Evolutionary conservation across 2,888 invertebrate genomes (phyloP), one percentile per base, ranked within the genome.

Genomic region (Luffia ferchaultella): DNA sequence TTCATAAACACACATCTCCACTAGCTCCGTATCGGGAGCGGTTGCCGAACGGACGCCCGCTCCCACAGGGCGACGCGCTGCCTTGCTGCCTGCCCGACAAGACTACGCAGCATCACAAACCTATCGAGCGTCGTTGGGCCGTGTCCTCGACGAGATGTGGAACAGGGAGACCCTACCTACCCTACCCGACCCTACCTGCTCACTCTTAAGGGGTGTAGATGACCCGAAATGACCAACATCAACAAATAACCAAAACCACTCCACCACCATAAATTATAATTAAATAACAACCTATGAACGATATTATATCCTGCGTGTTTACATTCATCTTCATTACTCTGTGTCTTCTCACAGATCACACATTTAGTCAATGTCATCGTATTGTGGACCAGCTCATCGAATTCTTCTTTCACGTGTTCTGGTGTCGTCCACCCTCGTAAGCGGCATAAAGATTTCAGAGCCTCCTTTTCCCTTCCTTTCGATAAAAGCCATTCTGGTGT

Each of bases 401-500:
- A 84, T 55, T 86, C 86, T 15, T 82, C 72, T 15, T 67, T 67
- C 1, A 87, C 85, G 18, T 75, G 72, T 2, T 80, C 75, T 1
- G 73, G 65, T 0, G 71, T 62, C 0, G 85, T 82, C 86, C 86
- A 86, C 0, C 87, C 87, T 1, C 87, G 76, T 2, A 88, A 73
- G 68, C 83, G 85, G 55, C 85, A 76, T 0, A 87, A 64, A 0
- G 87, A 79, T 54, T 75, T 76, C 2, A 83, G 58, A 0, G 87
- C 87, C 5, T 87, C 85, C 19, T 82, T 76, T 30, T 77, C 73
- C 43, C 77, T 68, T 1, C 84, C 78, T 58, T 75, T 76, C 0
- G 84, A 76, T 48, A 87, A 56, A 1, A 88, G 63, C 87, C 87
- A 87, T 16, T 86, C 71, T 19, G 87, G 87, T 0, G 86, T 85